Base-by-base conservation (phyloP, 2,113 vertebrate species). In the Oostethus manadensis region DNA sequence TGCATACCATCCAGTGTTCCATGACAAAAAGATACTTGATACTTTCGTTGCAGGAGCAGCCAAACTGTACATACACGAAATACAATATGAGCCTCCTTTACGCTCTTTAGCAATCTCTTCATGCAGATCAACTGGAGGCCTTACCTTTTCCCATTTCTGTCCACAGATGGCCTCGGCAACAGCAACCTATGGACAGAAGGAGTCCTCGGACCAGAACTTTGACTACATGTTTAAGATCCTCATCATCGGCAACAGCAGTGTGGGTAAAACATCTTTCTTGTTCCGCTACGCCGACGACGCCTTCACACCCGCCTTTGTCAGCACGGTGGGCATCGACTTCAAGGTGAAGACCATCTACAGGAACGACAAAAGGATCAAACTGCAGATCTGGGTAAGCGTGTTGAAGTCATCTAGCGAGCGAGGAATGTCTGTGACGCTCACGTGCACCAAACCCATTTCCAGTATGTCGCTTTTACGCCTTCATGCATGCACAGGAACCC, bases 211-310 rank as follows among this genome's bases (percentile, higher is more conserved):
- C 88, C 96, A 99, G 80, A 99, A 98, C 87, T 99, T 99, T 83
- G 95, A 99, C 83, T 99, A 98, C 69, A 98, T 99, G 96, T 99
- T 99, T 84, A 98, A 99, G 84, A 92, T 99, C 78, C 93, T 99
- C 80, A 98, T 99, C 83, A 98, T 99, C 14, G 96, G 96, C 69
- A 99, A 99, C 86, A 99, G 96, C 89, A 98, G 95, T 0, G 96
- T 99, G 56, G 96, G 96, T 29, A 99, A 99, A 87, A 99, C 96
- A 4, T 97, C 93, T 75, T 98, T 98, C 82, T 90, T 98, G 63
- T 98, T 98, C 85, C 93, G 95, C 67, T 98, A 98, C 0, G 95
- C 96, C 0, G 95, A 99, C 7, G 95, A 99, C 83, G 97, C 96
- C 58, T 99, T 97, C 80, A 98, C 94, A 0, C 92, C 94, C 0